Evolutionary conservation across 2,888 invertebrate genomes (phyloP), one percentile per base, ranked within the genome.

Genomic region (Cerastoderma edule): DNA sequence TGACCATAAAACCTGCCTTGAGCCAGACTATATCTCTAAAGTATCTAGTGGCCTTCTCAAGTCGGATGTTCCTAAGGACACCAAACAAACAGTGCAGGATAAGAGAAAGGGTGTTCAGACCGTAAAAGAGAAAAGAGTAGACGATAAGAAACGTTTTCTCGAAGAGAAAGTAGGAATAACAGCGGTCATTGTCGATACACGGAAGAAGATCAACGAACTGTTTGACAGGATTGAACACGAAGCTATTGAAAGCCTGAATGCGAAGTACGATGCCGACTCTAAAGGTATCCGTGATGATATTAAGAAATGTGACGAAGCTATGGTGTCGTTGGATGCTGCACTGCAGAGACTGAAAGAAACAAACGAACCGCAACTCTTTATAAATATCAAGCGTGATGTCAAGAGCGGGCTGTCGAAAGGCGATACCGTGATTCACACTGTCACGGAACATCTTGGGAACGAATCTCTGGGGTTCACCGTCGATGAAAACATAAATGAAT

Each of bases 401-500:
- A 68, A 74, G n/a, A 63, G 35, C 4, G 65, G 78, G 53, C 24
- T 78, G 28, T 22, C 50, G 13, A 56, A 50, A 35, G 70, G 75
- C 28, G 73, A 81, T 53, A 54, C 70, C n/a, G 71, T 74, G 13
- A 56, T 70, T 19, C n/a, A 64, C 30, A 39, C 56, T n/a, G 78
- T 81, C 3, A 66, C 67, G 28, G 71, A 72, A 64, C 35, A 70
- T 48, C 30, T 75, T 5, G 77, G 81, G 16, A 69, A 44, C n/a
- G 81, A 81, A 54, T 35, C 10, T 8, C 48, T 81, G 4, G 53
- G 56, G 16, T 81, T 75, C 48, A 73, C 67, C 16, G 53, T 78
- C 16, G 81, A 81, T 48, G 75, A 81, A 53, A 72, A 66, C 35
- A 54, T 81, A 5, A 63, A 67, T 13, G 74, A 70, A 63, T 81